Base-by-base conservation (phyloP, 2,113 vertebrate genomes). In the Lates calcarifer region DNA sequence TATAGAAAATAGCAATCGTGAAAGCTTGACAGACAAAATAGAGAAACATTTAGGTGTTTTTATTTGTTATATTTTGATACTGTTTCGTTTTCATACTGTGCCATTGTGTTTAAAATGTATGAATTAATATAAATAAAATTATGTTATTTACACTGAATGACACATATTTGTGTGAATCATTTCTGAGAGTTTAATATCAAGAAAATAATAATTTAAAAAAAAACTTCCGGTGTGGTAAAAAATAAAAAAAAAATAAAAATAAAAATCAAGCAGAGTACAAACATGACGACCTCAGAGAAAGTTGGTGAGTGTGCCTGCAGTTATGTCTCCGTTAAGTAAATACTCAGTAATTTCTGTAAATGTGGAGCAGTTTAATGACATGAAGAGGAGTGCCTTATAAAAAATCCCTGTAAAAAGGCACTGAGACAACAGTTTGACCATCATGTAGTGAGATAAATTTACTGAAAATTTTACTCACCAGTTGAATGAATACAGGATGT, bases 81-180 rank as follows among this genome's bases (percentile, higher is more conserved):
- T 33, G 41, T 39, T 35, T 78, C 53, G 18, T 67, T 75, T 82
- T 43, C 5, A 70, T 41, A 11, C 0, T 33, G 13, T 56, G 5
- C 1, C 15, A 24, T 41, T 49, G 4, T 56, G 57, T 82, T 57
- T 28, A 74, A 55, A 49, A 43, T 79, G 31, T 35, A 45, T 74
- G 2, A 78, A 43, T 79, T 12, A 33, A 62, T 49, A 41, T 3
- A 60, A 76, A 81, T 78, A 45, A 72, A 74, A 26, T 35, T 0
- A 41, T 61, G 24, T 10, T 22, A 26, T 26, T 41, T 68, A 31
- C 28, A 39, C 33, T 35, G 5, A 37, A 49, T 12, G 28, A 12
- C 10, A 2, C 63, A 12, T 14, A 20, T 71, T 68, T 57, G n/a
- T 77, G 65, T 41, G 18, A 4, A n/a, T 72, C 10, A 39, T 66